Percentiles rank a stretch among this genome's conserved stretches.
Evolutionary conservation across 2,888 invertebrate species (phyloP).

Genomic region (Hemistola chrysoprasaria): DNA sequence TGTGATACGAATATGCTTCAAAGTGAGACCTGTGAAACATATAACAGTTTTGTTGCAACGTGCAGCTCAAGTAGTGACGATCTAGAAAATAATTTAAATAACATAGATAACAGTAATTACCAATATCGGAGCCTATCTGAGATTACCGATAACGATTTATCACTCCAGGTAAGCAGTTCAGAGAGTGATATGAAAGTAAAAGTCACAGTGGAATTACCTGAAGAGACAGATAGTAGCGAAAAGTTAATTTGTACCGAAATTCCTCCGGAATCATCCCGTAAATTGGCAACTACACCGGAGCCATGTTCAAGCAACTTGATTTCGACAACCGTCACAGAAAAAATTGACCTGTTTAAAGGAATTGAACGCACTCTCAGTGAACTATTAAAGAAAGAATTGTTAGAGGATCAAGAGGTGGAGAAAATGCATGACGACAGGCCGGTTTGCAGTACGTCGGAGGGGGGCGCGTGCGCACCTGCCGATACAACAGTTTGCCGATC

Average conservation of each 20-base stretch:
- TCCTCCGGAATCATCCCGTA: constrained; percentile 44
- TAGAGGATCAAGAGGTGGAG: constrained; percentile 74
- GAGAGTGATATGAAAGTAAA: constrained; percentile 65
- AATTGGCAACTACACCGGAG: constrained; percentile 64
- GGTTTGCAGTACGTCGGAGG: constrained; percentile 68
- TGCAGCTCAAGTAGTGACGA: constrained; percentile 58
- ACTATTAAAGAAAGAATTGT: constrained; percentile 80
- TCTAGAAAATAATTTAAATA: constrained; percentile 59
- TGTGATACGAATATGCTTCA: constrained; percentile 72
- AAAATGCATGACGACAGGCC: constrained; percentile 70
- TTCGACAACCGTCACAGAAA: constrained; percentile 49
- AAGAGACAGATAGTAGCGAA: constrained; percentile 45
- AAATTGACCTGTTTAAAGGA: constrained; percentile 78
- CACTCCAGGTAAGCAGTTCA: constrained; percentile 47
- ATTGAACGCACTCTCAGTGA: constrained; percentile 80
- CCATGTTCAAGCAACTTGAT: constrained; percentile 45
- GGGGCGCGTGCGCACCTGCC: constrained; percentile 77
- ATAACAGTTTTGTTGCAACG: constrained; percentile 69
- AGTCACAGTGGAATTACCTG: constrained; percentile 57
- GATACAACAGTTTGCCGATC: constrained; percentile 76
- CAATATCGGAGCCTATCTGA: constrained; percentile 58
- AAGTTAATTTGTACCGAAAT: constrained; percentile 43
- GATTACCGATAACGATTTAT: constrained; percentile 62
- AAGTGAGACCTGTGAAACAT: constrained; percentile 71
- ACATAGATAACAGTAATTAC: constrained; percentile 53